These are phyloP conservation scores for Drosophila hamatofila DNA, from an alignment of 2,888 invertebrate species.

Conservation along the genomic window DNA sequence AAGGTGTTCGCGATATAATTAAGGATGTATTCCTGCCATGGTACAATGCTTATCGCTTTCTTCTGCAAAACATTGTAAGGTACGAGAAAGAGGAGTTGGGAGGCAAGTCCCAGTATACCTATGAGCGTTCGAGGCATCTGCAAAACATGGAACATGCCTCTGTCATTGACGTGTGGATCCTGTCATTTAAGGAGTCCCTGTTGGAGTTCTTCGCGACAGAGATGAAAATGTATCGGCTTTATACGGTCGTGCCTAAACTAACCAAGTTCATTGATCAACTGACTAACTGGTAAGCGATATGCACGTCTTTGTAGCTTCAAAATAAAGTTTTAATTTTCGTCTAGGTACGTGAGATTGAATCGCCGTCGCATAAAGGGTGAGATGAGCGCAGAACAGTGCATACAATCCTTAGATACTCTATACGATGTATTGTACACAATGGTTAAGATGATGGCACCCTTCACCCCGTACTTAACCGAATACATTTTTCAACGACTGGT, in stretches of 20 bases:
- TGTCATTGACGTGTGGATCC: constrained; percentile 98
- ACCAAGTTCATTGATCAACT: constrained; percentile 98
- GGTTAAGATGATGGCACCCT: constrained; percentile 97
- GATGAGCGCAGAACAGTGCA: constrained; percentile 91
- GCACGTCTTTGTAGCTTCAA: background rate
- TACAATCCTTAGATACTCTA: constrained; percentile 93
- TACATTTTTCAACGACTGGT: constrained; percentile 96
- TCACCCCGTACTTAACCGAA: constrained; percentile 98
- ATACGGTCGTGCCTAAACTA: constrained; percentile 96
- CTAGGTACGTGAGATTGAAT: constrained; percentile 96
- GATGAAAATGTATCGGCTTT: constrained; percentile 97
- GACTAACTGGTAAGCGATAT: constrained; percentile 92
- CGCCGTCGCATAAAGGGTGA: constrained; percentile 97
- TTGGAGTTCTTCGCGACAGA: constrained; percentile 95
- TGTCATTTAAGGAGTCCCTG: constrained; percentile 97
- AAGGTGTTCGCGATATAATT: constrained; percentile 97
- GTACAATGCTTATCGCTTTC: constrained; percentile 96
- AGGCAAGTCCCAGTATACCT: constrained; percentile 86
- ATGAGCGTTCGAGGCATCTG: constrained; percentile 86
- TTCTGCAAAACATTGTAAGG: constrained; percentile 96
- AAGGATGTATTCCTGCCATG: constrained; percentile 99
- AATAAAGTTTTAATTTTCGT: background rate
- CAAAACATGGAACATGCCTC: constrained; percentile 77
- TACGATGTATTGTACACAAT: constrained; percentile 95
- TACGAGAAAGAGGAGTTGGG: constrained; percentile 89